Base-by-base conservation (phyloP, 1,140 invertebrate genomes). In the Saccostrea echinata region DNA sequence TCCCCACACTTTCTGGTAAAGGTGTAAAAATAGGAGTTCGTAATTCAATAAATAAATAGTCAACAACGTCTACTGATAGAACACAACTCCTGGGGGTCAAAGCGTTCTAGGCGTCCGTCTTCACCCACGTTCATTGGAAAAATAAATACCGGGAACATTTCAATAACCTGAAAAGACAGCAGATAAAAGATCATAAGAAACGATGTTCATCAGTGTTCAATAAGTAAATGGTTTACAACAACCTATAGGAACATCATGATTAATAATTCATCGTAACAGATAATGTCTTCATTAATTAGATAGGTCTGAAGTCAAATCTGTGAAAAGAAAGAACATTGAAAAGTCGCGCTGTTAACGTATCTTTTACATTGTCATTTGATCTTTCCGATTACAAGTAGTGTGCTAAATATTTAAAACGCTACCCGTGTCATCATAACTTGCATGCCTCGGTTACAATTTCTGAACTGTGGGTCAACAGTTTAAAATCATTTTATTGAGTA, bases 21-120 rank as follows among this genome's bases (percentile, higher is more conserved):
- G 55, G 55, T 61, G 55, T 61, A 61, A 61, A 43, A 61, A 21
- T 76, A 76, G 68, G 68, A 76, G 68, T 76, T 3, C 24, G 27
- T 13, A 30, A 16, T 27, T 76, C 68, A 76, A 76, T 76, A 30
- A 76, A 76, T 76, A 76, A 76, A 76, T 76, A 76, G 68, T 76
- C 30, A 24, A n/a, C n/a, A 30, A 18, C 55, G n/a, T 71, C 68
- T 30, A 71, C 12, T 30, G 68, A 71, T 30, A 24, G 68, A 71
- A 71, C 68, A 71, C n/a, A 11, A 30, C 68, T 76, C 68, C 68
- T 76, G 68, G 30, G 33, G 27, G 30, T 76, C 30, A 43, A n/a
- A 64, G 24, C 21, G 57, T 64, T 64, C 24, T 21, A 64, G 57
- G 57, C 18, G 13, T 13, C 27, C 68, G 16, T 76, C 27, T 33